These are phyloP conservation scores for Hymenochirus boettgeri DNA, from an alignment of 2,113 vertebrate species.

Conservation along the genomic window DNA sequence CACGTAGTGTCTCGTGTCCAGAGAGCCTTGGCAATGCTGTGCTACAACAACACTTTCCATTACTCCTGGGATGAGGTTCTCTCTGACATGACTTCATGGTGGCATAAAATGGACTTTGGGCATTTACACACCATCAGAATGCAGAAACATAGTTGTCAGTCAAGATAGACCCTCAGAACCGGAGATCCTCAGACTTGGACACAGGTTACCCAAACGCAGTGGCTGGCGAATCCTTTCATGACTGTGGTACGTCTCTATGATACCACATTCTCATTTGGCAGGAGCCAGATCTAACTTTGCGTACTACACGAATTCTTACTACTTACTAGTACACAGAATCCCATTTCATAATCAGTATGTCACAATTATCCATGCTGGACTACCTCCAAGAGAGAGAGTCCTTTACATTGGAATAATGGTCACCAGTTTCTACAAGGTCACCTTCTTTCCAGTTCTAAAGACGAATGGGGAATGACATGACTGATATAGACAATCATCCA, in stretches of 20 bases:
- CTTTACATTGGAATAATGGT: slow-evolving; percentile 97
- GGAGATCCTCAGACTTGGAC: slow-evolving; percentile 84
- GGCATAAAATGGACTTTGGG: slow-evolving; percentile 89
- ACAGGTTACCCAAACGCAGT: slow-evolving; percentile 92
- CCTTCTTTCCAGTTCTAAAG: slow-evolving; percentile 91
- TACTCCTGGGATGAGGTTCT: slow-evolving; percentile 95
- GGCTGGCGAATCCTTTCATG: slow-evolving; percentile 91
- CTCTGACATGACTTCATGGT: slow-evolving; percentile 95
- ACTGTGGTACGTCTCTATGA: slow-evolving; percentile 92
- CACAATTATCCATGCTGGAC: slow-evolving; percentile 98
- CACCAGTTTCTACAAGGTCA: slow-evolving; percentile 96
- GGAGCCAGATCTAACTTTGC: slow-evolving; percentile 96
- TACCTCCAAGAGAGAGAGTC: slow-evolving; percentile 90
- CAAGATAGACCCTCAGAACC: slow-evolving; percentile 82
- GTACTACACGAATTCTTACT: slow-evolving; percentile 90
- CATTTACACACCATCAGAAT: slow-evolving; percentile 87
- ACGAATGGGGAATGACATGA: slow-evolving; percentile 67
- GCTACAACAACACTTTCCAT: slow-evolving; percentile 96
- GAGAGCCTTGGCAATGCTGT: slow-evolving; percentile 80
- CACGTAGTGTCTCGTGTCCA: slow-evolving; percentile 83
- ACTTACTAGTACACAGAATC: slow-evolving; percentile 95
- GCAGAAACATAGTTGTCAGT: slow-evolving; percentile 94
- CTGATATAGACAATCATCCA: slow-evolving; percentile 31
- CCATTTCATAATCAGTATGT: slow-evolving; percentile 97
- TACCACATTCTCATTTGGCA: slow-evolving; percentile 92